Base-by-base conservation (phyloP, 2,888 invertebrate species). In the Polydrusus tereticollis region DNA sequence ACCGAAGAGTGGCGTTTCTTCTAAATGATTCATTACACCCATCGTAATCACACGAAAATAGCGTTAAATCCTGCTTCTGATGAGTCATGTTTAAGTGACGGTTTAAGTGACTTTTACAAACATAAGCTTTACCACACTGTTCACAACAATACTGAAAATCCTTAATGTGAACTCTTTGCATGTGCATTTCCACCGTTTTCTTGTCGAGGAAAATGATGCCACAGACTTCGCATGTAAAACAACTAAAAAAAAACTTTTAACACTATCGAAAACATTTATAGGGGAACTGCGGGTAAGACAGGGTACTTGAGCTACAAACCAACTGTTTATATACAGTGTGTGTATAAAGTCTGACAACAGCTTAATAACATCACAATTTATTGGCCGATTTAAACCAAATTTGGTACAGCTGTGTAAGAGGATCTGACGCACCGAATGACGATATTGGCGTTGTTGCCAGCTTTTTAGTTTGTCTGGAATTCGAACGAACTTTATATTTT, bases 161-260 rank as follows among this genome's bases (percentile, higher is more conserved):
- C 86, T 88, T 47, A 87, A 88, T 0, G 87, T 88, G 67, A 8
- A 75, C 73, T 88, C 69, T 77, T 16, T 69, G 71, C 0, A 73
- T 75, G 57, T 79, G 79, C 12, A 70, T 45, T 7, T 74, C 76
- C 10, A 78, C 55, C 14, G 60, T 67, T 59, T 76, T 71, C 59
- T 78, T 77, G 55, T 72, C 75, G 1, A 74, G 60, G 43, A 74
- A 80, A 4, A 64, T 57, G 58, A 76, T 74, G n/a, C 76, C 75
- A 60, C 80, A 80, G 10, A 75, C 57, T 36, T 75, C 65, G 47
- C 79, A 79, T 18, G 45, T n/a, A 41, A 57, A 72, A 2, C 47
- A 20, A 20, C 72, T 72, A 20, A 55, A 60, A 58, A n/a, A 38
- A 55, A 12, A n/a, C n/a, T n/a, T n/a, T n/a, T n/a, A n/a, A n/a